A percentile compares a stretch with the other conserved stretches of the same genome.
Conservation (phyloP, 2,888 invertebrate species). For the Branchellion lobata region DNA sequence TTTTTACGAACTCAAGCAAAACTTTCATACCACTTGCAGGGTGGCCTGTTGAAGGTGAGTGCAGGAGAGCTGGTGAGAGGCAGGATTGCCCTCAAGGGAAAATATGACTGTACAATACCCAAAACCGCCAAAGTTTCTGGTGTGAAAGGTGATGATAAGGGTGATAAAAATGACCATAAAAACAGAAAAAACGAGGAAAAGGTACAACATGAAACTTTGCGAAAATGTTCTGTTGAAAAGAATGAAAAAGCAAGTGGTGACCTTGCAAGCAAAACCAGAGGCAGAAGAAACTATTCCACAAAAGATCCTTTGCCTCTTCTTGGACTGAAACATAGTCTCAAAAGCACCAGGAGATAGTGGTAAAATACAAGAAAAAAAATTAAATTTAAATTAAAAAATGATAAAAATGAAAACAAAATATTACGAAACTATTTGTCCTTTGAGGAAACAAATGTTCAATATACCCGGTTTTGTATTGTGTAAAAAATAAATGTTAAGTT, state of each 20-base stretch:
- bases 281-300: neutral
- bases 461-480: too few species aligned
- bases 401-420: too few species aligned
- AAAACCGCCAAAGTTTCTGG: neutral
- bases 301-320: constrained; percentile 14
- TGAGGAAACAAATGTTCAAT: too few species aligned
- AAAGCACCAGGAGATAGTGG: neutral
- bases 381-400: too few species aligned
- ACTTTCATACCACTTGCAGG: too few species aligned
- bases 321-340: neutral
- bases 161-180: neutral
- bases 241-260: neutral
- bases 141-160: neutral
- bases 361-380: neutral
- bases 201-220: neutral
- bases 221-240: neutral
- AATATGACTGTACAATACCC: constrained; percentile 9
- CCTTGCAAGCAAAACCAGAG: neutral
- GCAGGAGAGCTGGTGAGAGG: constrained; percentile 18
- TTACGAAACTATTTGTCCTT: too few species aligned
- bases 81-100: constrained; percentile 16
- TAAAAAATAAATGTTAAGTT: too few species aligned
- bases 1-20: too few species aligned
- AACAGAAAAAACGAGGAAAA: neutral
- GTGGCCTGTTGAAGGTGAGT: neutral